These are phyloP conservation scores for Heterotilapia buettikoferi DNA, from an alignment of 2,113 vertebrate species.

Conservation along the genomic window DNA sequence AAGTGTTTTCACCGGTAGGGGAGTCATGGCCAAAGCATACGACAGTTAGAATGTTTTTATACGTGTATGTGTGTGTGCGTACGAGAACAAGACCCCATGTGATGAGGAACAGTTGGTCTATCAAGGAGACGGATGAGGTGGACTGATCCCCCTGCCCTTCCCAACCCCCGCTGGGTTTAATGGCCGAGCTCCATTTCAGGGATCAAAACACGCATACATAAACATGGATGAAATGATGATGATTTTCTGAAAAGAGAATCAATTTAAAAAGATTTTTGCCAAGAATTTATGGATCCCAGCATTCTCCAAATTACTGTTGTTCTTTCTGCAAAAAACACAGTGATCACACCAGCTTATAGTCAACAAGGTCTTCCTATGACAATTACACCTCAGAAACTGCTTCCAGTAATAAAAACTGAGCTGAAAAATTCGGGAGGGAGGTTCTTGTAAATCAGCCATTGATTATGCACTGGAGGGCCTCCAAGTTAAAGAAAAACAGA, in stretches of 20 bases:
- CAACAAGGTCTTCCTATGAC: background rate
- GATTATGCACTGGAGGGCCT: background rate
- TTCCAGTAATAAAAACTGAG: background rate
- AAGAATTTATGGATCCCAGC: background rate
- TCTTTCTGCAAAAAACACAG: background rate
- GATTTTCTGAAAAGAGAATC: background rate
- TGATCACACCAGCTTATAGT: background rate
- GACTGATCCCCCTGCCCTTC: background rate
- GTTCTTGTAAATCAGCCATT: background rate
- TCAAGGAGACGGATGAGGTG: constrained; percentile 44
- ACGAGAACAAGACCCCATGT: constrained; percentile 2
- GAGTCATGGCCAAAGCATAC: constrained; percentile 22
- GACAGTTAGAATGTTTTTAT: constrained; percentile 16
- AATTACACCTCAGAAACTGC: background rate
- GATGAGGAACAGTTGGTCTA: constrained; percentile 52
- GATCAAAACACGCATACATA: background rate
- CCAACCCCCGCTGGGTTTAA: background rate
- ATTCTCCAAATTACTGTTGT: background rate
- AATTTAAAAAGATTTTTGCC: background rate
- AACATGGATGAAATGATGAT: background rate
- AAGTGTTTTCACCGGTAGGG: constrained; percentile 31
- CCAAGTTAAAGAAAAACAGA: background rate
- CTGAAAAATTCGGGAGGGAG: background rate
- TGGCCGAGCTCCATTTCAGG: constrained; percentile 3
- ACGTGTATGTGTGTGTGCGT: background rate